Evolutionary conservation across 2,797 vertebrate genomes (phyloP).

Genomic region (Sparidentex hasta): DNA sequence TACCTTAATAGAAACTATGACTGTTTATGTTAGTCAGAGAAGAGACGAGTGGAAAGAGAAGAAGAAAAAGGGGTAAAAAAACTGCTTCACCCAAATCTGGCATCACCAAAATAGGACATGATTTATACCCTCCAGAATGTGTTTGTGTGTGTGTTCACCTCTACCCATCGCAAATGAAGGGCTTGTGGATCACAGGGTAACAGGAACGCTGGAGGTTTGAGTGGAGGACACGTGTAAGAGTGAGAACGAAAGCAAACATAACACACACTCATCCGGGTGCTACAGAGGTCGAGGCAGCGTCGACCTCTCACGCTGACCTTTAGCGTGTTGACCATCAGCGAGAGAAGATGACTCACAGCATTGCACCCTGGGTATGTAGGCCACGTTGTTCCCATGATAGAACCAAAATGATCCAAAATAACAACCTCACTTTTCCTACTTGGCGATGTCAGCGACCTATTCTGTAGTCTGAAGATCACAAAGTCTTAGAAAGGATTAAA

Average conservation of each 20-base stretch:
- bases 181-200: constrained; percentile 21
- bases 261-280: constrained; percentile 36
- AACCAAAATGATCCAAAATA: constrained; percentile 12
- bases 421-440: background rate
- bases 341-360: constrained; percentile 48
- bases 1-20: constrained; percentile 46
- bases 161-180: constrained; percentile 10
- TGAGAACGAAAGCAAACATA: constrained; percentile 42
- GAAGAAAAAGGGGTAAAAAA: constrained; percentile 19
- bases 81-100: constrained; percentile 19
- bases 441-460: background rate
- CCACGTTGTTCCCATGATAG: constrained; percentile 33
- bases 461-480: background rate
- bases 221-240: constrained; percentile 16
- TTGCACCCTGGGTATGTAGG: constrained; percentile 21
- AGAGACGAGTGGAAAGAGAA: constrained; percentile 35
- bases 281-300: constrained; percentile 28
- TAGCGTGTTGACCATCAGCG: constrained; percentile 40
- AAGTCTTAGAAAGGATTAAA: background rate
- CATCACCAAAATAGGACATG: constrained; percentile 41
- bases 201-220: constrained; percentile 3
- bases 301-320: constrained; percentile 57
- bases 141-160: background rate
- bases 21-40: constrained; percentile 41
- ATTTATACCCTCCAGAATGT: constrained; percentile 35